Evolutionary conservation across 2,113 vertebrate species (phyloP), one percentile per base, ranked within the genome.

Genomic region (Desmodus rotundus): DNA sequence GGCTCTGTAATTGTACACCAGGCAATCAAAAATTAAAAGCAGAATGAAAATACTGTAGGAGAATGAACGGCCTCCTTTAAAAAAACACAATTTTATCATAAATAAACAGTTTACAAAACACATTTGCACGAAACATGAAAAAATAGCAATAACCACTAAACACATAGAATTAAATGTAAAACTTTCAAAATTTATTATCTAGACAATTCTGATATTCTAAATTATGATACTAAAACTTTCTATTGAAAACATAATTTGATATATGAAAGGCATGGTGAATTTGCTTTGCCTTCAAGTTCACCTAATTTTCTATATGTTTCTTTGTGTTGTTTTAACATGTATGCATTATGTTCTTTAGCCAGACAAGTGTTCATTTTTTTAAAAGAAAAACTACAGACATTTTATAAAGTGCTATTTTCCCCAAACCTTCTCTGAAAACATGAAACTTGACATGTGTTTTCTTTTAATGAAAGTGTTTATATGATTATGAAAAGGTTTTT

Each of bases 71-170:
- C 78, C 15, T 93, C 19, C 86, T 50, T 81, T 87, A 92, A 73
- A 15, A 1, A 16, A 47, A 17, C 41, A 33, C 2, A 87, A 70
- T 74, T 97, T 97, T 97, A 98, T 95, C 95, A 97, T 97, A 97
- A 97, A 97, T n/a, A n/a, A n/a, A n/a, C n/a, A 91, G 14, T 96
- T 94, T 95, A 96, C 80, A 38, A 38, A 93, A 80, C 80, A 83
- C 31, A 81, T 77, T 31, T 36, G 13, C 17, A 58, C 3, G 4
- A 81, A 81, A 54, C n/a, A 74, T 80, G 33, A 76, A 93, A 89
- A 93, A 90, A 86, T 47, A 63, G 2, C 36, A 80, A 38, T 68
- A 52, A 82, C 31, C 38, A 31, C 63, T 96, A 47, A 89, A 70
- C 4, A 82, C 58, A 11, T 7, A 78, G 24, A 54, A 68, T 77